Evolutionary conservation across 2,888 invertebrate species (phyloP).

Genomic region (Polyommatus icarus): DNA sequence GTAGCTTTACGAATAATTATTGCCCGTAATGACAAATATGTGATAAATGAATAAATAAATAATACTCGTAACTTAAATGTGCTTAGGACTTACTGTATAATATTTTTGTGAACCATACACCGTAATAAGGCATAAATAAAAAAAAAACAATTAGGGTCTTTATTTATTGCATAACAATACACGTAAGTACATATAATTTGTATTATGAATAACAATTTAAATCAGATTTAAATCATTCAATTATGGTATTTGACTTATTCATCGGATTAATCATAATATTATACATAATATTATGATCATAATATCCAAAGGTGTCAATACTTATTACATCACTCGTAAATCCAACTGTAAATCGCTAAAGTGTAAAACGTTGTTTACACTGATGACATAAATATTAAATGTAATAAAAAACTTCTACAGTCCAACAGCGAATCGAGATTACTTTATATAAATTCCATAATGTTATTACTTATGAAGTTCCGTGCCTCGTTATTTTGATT

Average conservation of each 20-base stretch:
- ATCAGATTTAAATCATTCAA: not conserved
- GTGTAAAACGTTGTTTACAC: not conserved
- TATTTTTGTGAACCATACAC: too few relatives aligned
- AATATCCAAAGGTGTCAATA: conserved; percentile 1
- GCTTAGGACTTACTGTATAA: too few relatives aligned
- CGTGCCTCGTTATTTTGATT: too few relatives aligned
- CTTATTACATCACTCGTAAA: not conserved
- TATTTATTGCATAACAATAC: not conserved
- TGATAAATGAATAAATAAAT: not conserved
- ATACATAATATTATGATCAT: not conserved
- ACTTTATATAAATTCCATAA: too few relatives aligned
- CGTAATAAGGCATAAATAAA: not conserved
- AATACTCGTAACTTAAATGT: too few relatives aligned
- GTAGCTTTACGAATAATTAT: too few relatives aligned
- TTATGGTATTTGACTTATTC: not conserved
- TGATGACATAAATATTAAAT: not conserved
- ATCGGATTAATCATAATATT: not conserved
- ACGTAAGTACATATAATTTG: too few relatives aligned
- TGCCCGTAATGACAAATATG: not conserved
- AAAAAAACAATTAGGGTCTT: not conserved
- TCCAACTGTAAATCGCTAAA: not conserved
- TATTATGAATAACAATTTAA: not conserved
- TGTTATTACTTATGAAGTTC: too few relatives aligned
- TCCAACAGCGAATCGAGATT: too few relatives aligned
- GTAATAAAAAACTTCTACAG: not conserved